Base-by-base conservation (phyloP, 1,140 invertebrate species). In the Trissolcus basalis region DNA sequence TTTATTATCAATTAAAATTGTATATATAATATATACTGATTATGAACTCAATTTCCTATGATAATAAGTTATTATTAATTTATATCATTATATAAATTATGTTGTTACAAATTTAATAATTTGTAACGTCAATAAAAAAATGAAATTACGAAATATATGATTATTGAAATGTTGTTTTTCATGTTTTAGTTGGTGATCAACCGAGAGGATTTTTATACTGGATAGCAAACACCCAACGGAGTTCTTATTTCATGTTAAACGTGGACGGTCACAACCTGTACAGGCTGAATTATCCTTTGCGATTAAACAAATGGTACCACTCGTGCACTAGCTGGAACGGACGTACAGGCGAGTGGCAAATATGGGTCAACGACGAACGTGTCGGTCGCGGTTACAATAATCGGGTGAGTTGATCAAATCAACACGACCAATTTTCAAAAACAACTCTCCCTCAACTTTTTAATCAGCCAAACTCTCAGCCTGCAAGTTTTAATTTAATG, bases 291-390 rank as follows among this genome's bases (percentile, higher is more conserved):
- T 96, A 95, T 86, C 94, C 94, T 11, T 81, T 95, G 50, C 91
- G 93, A 78, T 87, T 94, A 74, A 93, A 94, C 86, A 91, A 92
- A 83, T 96, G 94, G 94, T 95, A 95, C 86, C 94, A 96, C 84
- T 91, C 93, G 10, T 96, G 94, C 80, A 92, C 94, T 77, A 95
- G 94, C 55, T 96, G 94, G 94, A 96, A 95, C 83, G 94, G 94
- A 19, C 93, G 92, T 79, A 94, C 94, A 9, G 94, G 94, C 44
- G 94, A 96, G 86, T 96, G 94, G 94, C 94, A 95, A 87, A 91
- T 95, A 55, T 95, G 94, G 94, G 91, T 96, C 45, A 94, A 95
- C 83, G 92, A 92, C 19, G 94, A 95, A 82, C 89, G 94, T 70
- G 93, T 95, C 16, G 94, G 94, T 65, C 90, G 94, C 81, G 94